Evolutionary conservation across 2,113 vertebrate species (phyloP).

Genomic region (Ia io): DNA sequence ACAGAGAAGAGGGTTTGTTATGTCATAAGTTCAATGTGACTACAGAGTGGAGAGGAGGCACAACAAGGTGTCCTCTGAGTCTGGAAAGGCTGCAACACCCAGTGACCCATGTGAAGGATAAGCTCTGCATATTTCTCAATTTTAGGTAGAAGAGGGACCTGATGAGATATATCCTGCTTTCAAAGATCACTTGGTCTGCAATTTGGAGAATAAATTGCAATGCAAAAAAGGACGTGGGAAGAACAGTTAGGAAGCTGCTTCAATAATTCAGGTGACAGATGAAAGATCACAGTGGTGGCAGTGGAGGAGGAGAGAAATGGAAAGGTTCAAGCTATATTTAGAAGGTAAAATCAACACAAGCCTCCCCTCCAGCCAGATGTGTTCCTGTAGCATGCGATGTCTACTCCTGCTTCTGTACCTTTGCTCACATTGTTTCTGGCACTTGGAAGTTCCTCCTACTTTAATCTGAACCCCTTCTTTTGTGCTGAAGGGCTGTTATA

Average conservation of each 20-base stretch:
- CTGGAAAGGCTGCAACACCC: background rate
- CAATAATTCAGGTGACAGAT: background rate
- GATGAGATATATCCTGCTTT: background rate
- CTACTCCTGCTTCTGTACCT: background rate
- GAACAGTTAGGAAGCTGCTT: background rate
- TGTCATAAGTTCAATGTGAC: background rate
- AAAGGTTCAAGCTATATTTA: background rate
- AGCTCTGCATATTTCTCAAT: background rate
- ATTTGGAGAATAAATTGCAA: background rate
- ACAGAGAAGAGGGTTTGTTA: background rate
- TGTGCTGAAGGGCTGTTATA: background rate
- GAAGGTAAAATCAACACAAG: background rate
- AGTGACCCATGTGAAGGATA: background rate
- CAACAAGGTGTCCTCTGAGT: background rate
- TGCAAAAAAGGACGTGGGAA: background rate
- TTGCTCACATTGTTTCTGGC: background rate
- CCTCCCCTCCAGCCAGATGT: background rate
- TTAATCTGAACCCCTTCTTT: background rate
- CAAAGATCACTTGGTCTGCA: background rate
- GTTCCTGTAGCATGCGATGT: rapidly evolving
- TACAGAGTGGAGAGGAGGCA: background rate
- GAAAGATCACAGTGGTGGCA: background rate
- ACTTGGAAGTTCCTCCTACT: background rate
- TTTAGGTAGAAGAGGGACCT: background rate
- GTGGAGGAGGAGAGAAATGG: background rate